Evolutionary conservation across 2,797 vertebrate species (phyloP), one percentile per base, ranked within the genome.

Genomic region (Pempheris klunzingeri): DNA sequence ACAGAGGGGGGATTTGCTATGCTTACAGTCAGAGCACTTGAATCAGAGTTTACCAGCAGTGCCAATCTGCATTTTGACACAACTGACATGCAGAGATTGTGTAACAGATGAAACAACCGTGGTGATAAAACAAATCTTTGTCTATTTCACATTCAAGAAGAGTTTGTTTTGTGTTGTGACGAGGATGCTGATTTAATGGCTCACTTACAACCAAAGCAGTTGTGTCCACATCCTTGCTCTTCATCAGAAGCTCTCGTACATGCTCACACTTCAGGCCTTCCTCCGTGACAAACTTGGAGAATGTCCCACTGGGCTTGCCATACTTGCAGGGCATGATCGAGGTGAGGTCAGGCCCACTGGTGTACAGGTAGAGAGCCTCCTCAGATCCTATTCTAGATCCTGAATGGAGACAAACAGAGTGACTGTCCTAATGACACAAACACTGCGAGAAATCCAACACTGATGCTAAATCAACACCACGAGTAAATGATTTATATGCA

Each of bases 261-360:
- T 96, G 88, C 61, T 97, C 96, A 92, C 95, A 97, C 22, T 92
- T 96, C 22, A 99, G 92, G 77, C 95, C 95, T 50, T 99, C 97
- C 87, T 95, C 96, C 54, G 91, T 96, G 83, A 98, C 94, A 18
- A 98, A 98, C 86, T 97, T 99, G 49, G 97, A 98, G 67, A 95
- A 95, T 69, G 95, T 93, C 54, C 82, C 86, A 1, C 67, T 53
- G n/a, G 95, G 92, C 89, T 96, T 96, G 78, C 97, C 97, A 34
- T 98, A 97, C 94, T 98, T 99, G 90, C 98, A 99, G 13, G 97
- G 97, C 97, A 99, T 99, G 83, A 99, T 86, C 3, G 97, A 98
- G 2, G 96, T 97, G 54, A 98, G 96, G 90, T 99, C 97, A 10
- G 98, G 98, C 13, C 98, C 98, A 58, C 96, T 96, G 1, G 96